phyloP scores from a whole-genome alignment of 2,113 vertebrate genomes.

The Labeo catla region DNA sequence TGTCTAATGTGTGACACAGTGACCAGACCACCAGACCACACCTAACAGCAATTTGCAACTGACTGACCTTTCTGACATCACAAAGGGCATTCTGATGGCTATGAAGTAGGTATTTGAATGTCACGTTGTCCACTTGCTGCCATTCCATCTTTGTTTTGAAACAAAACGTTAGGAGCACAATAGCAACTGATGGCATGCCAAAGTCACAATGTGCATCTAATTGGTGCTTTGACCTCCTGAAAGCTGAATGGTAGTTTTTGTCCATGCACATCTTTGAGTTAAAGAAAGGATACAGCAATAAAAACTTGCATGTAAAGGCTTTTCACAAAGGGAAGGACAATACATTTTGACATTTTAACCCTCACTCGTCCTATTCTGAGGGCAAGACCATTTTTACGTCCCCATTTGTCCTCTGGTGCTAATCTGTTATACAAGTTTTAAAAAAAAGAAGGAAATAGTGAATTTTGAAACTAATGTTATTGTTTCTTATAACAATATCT shows the following conservation, averaged over 20 bases:
- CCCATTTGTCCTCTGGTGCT: slow-evolving; percentile 51
- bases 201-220: slow-evolving; percentile 67
- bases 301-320: slow-evolving; percentile 60
- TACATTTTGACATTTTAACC: slow-evolving; percentile 67
- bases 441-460: not conserved
- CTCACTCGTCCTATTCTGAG: slow-evolving; percentile 65
- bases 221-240: slow-evolving; percentile 58
- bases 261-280: slow-evolving; percentile 60
- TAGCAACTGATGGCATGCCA: slow-evolving; percentile 66
- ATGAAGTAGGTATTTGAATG: slow-evolving; percentile 59
- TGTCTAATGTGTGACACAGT: not conserved
- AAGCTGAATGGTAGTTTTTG: slow-evolving; percentile 66
- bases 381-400: not conserved
- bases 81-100: slow-evolving; percentile 58
- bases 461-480: not conserved
- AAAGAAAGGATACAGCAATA: slow-evolving; percentile 66
- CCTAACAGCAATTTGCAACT: slow-evolving; percentile 22
- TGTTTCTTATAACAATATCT: not conserved
- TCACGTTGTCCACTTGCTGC: slow-evolving; percentile 67
- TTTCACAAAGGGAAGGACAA: slow-evolving; percentile 57
- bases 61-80: slow-evolving; percentile 65
- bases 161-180: slow-evolving; percentile 68
- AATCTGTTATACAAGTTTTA: no score
- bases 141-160: slow-evolving; percentile 66
- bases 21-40: slow-evolving; percentile 8